Conservation (phyloP, 2,113 vertebrate species). For the Murina feae region DNA sequence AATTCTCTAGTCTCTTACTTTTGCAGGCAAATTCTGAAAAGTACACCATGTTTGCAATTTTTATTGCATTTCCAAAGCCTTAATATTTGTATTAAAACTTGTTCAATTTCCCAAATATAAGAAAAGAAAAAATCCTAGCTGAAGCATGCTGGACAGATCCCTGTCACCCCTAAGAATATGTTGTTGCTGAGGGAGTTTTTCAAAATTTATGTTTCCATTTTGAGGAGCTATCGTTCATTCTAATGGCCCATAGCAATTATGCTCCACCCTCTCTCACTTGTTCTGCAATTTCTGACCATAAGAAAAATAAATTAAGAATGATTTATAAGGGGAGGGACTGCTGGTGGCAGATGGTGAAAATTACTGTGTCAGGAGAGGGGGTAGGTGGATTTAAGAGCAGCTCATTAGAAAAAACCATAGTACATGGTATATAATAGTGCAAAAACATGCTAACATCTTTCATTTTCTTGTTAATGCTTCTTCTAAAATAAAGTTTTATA, state of each 20-base stretch:
- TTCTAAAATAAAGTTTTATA: not conserved
- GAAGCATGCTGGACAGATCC: not conserved
- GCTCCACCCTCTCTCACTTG: not conserved
- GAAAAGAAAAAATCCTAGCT: not conserved
- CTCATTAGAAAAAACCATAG: constrained; percentile 1
- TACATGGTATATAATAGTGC: not conserved
- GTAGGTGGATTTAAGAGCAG: not conserved
- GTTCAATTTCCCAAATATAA: not conserved
- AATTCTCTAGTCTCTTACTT: not conserved
- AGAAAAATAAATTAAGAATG: constrained; percentile 34
- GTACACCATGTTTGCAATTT: not conserved
- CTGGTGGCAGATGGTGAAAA: not conserved
- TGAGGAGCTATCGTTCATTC: constrained; percentile 2
- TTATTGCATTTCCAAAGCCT: constrained; percentile 4
- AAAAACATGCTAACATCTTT: not conserved
- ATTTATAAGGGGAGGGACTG: not conserved
- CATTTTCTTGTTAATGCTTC: not conserved
- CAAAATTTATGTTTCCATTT: constrained; percentile 17
- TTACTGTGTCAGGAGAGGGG: not conserved
- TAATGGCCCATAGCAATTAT: not conserved
- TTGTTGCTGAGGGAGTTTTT: not conserved
- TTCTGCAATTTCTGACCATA: not conserved
- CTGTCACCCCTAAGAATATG: not conserved
- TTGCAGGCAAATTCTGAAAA: not conserved
- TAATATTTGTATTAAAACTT: constrained; percentile 23